Percentiles rank a stretch among this genome's conserved stretches.
Conservation (phyloP, 1,140 invertebrate genomes). For the Eumaeus atala region DNA sequence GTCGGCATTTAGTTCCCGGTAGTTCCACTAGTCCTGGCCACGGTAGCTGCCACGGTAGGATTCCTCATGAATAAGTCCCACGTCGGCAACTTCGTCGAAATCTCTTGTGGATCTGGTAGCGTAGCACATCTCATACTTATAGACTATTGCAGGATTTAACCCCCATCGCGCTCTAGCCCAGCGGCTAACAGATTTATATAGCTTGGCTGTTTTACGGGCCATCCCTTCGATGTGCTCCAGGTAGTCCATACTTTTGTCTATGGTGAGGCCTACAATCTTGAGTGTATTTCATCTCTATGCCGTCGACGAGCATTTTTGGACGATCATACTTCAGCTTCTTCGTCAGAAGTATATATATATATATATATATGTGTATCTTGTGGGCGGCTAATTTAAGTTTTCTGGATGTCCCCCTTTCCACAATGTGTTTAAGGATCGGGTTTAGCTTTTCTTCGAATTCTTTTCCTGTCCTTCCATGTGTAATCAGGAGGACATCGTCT, state of each 20-base stretch:
- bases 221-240: background rate
- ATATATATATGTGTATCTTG: background rate
- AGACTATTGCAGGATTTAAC: background rate
- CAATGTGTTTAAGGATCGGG: background rate
- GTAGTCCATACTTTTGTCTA: background rate
- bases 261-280: conserved; percentile 10
- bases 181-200: background rate
- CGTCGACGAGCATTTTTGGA: background rate
- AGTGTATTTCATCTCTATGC: background rate
- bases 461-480: background rate
- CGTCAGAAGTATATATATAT: background rate
- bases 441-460: background rate
- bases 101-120: too few relatives aligned
- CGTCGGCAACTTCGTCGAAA: too few relatives aligned
- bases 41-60: too few relatives aligned
- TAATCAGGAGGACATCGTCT: background rate
- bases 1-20: too few relatives aligned
- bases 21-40: too few relatives aligned
- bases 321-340: background rate
- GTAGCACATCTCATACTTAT: too few relatives aligned
- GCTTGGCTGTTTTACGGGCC: background rate
- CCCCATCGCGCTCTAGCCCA: background rate
- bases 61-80: too few relatives aligned
- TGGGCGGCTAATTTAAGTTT: background rate
- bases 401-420: background rate